These are phyloP conservation scores for Sinocyclocheilus anophthalmus DNA, from an alignment of 2,113 vertebrate genomes.

Conservation along the genomic window DNA sequence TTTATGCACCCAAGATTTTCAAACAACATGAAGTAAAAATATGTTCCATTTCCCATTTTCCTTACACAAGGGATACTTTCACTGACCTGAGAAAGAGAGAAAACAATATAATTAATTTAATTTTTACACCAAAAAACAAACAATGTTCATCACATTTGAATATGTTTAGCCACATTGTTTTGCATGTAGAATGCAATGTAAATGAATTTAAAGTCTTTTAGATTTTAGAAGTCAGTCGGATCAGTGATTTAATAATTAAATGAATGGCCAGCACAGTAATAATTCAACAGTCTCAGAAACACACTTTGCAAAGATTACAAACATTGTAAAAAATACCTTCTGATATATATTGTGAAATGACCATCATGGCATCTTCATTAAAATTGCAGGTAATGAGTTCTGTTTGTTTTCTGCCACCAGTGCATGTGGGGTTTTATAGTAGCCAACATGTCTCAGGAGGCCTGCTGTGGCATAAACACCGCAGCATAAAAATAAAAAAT, in stretches of 20 bases:
- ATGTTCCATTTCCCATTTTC: conserved; percentile 17
- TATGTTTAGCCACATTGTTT: not conserved
- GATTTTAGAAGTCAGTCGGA: not conserved
- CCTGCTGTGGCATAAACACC: not conserved
- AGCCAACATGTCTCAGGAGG: not conserved
- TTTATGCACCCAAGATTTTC: conserved; percentile 27
- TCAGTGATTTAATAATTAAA: not conserved
- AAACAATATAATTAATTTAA: not conserved
- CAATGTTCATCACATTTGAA: not conserved
- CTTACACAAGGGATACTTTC: not conserved
- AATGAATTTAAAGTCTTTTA: not conserved
- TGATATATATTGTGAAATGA: not conserved
- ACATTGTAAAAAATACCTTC: not conserved
- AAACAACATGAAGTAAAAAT: conserved; percentile 38
- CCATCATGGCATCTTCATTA: not conserved
- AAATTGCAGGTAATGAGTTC: not conserved
- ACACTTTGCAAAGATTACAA: not conserved
- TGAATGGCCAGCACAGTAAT: not conserved
- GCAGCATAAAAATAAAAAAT: too few relatives aligned
- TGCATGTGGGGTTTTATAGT: not conserved
- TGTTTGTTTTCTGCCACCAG: not conserved
- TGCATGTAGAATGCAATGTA: not conserved
- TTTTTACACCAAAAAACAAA: conserved; percentile 30
- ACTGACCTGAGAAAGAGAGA: not conserved
- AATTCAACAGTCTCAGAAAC: not conserved